A percentile compares a stretch with the other conserved stretches of the same genome.
phyloP scores from a whole-genome alignment of 2,113 vertebrate species.

The Ibidorhyncha struthersii region DNA sequence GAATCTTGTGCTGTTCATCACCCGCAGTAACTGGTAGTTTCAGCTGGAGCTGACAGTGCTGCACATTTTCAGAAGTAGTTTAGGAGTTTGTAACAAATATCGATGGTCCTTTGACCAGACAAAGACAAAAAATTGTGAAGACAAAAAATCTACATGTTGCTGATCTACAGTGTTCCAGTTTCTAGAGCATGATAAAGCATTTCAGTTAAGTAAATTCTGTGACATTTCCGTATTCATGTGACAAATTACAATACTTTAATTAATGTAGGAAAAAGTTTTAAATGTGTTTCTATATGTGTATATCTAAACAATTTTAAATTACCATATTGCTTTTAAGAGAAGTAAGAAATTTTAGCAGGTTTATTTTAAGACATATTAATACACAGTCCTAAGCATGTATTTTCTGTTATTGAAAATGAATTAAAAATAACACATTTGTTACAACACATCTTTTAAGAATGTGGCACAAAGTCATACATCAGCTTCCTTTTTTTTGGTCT shows the following conservation, averaged over 20 bases:
- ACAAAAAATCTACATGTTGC: not conserved
- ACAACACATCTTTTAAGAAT: not conserved
- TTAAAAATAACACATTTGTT: not conserved
- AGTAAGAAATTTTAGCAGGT: not conserved
- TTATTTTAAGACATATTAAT: not conserved
- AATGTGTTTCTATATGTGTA: not conserved
- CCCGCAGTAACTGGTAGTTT: not conserved
- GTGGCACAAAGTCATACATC: not conserved
- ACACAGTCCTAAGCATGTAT: not conserved
- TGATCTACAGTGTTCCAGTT: not conserved
- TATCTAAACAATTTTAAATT: not conserved
- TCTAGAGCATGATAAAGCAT: not conserved
- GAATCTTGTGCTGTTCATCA: not conserved
- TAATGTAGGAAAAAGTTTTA: not conserved
- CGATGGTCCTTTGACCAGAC: rapidly evolving
- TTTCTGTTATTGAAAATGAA: not conserved
- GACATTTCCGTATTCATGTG: not conserved
- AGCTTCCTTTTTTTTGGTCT: not conserved
- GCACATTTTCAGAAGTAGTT: not conserved
- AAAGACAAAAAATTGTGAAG: not conserved
- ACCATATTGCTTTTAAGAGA: not conserved
- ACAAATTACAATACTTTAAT: not conserved
- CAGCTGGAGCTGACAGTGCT: not conserved
- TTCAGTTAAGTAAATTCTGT: not conserved
- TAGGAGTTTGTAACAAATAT: not conserved